Evolutionary conservation across 2,113 vertebrate species (phyloP).

Genomic region (Anas platyrhynchos): DNA sequence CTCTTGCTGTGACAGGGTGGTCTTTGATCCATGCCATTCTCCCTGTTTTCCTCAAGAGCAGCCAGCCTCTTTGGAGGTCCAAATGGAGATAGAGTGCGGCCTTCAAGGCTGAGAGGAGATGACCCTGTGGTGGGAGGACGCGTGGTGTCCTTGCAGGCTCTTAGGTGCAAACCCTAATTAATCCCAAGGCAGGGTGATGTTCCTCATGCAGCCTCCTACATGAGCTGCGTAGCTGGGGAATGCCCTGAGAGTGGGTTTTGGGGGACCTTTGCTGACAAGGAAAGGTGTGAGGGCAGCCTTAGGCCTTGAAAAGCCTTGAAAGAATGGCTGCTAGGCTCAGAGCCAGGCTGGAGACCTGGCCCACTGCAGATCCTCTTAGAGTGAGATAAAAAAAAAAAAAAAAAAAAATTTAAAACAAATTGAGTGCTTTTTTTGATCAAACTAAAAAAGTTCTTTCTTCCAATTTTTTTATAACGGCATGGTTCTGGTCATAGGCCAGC

Average conservation of each 20-base stretch:
- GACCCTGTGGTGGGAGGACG: background rate
- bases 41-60: background rate
- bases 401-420: background rate
- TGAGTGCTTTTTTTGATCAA: background rate
- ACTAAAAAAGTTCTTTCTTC: background rate
- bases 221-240: background rate
- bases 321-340: background rate
- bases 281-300: background rate
- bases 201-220: background rate
- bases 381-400: background rate
- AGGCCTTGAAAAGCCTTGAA: no score
- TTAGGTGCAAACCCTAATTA: conserved; percentile 4
- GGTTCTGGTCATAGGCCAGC: background rate
- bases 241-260: conserved; percentile 9
- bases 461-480: background rate
- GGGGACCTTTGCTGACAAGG: background rate
- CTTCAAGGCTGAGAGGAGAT: background rate
- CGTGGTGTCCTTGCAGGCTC: background rate
- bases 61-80: background rate
- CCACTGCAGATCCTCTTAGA: background rate
- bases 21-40: background rate
- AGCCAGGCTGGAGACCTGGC: background rate
- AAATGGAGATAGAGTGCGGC: background rate
- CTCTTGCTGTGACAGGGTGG: rapidly evolving
- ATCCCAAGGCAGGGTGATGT: conserved; percentile 19